phyloP scores from a whole-genome alignment of 1,140 invertebrate genomes.

The Bursaphelenchus mucronatus region DNA sequence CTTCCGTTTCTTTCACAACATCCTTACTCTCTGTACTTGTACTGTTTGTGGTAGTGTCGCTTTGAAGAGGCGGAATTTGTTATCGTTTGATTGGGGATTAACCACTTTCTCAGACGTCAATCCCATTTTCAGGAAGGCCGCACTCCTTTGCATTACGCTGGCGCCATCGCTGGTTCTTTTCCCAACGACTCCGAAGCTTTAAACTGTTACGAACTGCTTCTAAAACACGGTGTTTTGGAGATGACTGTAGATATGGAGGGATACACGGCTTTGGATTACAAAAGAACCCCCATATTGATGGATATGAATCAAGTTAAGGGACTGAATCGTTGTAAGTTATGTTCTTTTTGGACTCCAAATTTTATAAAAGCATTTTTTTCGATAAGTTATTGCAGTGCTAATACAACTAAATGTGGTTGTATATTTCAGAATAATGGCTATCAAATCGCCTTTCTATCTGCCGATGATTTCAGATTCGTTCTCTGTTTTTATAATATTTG shows the following conservation, averaged over 20 bases:
- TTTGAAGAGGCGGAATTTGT: background rate
- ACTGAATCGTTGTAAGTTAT: slow-evolving; percentile 44
- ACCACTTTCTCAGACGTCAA: slow-evolving; percentile 9
- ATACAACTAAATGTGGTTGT: background rate
- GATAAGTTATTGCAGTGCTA: background rate
- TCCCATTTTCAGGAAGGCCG: slow-evolving; percentile 69
- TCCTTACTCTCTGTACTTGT: background rate
- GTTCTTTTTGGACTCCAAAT: background rate
- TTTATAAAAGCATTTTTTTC: slow-evolving; percentile 3
- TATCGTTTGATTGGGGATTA: slow-evolving; percentile 6
- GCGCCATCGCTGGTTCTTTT: slow-evolving; percentile 66
- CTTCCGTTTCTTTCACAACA: slow-evolving; percentile 6
- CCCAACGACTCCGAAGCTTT: background rate
- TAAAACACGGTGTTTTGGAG: slow-evolving; percentile 50
- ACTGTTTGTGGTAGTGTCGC: background rate
- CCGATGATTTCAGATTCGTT: slow-evolving; percentile 12
- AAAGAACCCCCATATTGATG: slow-evolving; percentile 38
- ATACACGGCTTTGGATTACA: slow-evolving; percentile 42
- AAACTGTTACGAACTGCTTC: slow-evolving; percentile 46
- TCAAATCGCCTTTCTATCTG: slow-evolving; percentile 13
- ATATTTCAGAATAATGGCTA: background rate
- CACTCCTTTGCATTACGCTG: slow-evolving; percentile 81
- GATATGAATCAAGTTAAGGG: slow-evolving; percentile 49
- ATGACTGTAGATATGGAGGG: slow-evolving; percentile 44
- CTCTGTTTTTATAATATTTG: background rate